Conservation (phyloP, 2,888 invertebrate species). For the Osedax fenrisi region DNA sequence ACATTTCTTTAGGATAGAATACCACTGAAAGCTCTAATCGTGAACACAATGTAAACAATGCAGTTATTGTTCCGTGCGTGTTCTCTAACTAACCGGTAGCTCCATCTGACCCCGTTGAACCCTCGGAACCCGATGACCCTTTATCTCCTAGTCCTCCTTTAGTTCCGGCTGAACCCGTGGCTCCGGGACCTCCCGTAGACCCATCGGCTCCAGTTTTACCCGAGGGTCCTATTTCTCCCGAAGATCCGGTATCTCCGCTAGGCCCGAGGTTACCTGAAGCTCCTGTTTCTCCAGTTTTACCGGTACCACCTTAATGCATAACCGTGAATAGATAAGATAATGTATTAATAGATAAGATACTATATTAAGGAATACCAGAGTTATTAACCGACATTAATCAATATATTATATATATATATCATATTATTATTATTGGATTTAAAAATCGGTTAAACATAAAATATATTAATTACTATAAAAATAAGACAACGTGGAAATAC, state of each 20-base stretch:
- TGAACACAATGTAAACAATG: too few species aligned
- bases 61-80: too few species aligned
- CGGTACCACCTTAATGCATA: not conserved
- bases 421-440: too few species aligned
- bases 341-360: not conserved
- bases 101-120: conserved; percentile 29
- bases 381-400: too few species aligned
- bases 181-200: conserved; percentile 12
- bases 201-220: not conserved
- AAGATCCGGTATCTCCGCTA: conserved; percentile 17
- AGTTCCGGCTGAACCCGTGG: conserved; percentile 19
- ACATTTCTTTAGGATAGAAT: too few species aligned
- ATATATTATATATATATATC: too few species aligned
- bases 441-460: too few species aligned
- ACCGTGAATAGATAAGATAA: too few species aligned
- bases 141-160: conserved; percentile 22
- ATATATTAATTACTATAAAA: too few species aligned
- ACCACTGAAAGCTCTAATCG: too few species aligned
- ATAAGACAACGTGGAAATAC: conserved; percentile 33
- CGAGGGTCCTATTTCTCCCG: not conserved
- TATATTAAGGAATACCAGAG: too few species aligned
- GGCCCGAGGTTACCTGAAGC: conserved; percentile 54
- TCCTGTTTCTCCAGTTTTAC: conserved; percentile 21
- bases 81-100: conserved; percentile 21
- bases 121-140: conserved; percentile 25